These are phyloP conservation scores for Plodia interpunctella DNA, from an alignment of 1,140 invertebrate species.

Conservation along the genomic window DNA sequence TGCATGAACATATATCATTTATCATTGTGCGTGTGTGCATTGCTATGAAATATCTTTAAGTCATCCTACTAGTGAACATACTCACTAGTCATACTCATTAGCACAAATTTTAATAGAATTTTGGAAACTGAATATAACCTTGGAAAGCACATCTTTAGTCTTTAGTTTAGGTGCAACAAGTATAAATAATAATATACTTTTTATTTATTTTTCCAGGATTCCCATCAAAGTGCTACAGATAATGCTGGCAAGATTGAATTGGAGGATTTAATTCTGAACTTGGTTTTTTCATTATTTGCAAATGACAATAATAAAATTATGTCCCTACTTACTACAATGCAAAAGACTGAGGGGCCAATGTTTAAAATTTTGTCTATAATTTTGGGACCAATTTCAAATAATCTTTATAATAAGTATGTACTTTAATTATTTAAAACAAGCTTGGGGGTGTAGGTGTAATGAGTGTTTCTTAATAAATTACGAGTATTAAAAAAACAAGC, in stretches of 20 bases:
- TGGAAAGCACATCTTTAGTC: too few relatives aligned
- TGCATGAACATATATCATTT: too few relatives aligned
- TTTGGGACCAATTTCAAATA: constrained; percentile 25
- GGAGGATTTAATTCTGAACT: constrained; percentile 19
- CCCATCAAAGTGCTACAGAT: not conserved
- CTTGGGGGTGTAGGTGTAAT: too few relatives aligned
- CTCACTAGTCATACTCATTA: too few relatives aligned
- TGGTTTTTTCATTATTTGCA: constrained; percentile 38
- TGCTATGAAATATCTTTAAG: too few relatives aligned
- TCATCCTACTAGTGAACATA: too few relatives aligned
- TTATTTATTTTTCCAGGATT: constrained; percentile 26
- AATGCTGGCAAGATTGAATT: not conserved
- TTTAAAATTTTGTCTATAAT: constrained; percentile 32
- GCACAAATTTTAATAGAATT: too few relatives aligned
- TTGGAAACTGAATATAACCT: too few relatives aligned
- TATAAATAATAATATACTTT: not conserved
- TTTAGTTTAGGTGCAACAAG: too few relatives aligned
- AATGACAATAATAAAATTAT: constrained; percentile 29
- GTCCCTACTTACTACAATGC: constrained; percentile 24
- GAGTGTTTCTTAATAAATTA: too few relatives aligned
- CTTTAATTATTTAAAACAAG: not conserved
- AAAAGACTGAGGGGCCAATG: constrained; percentile 25
- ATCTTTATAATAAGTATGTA: constrained; percentile 27
- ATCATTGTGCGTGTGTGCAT: too few relatives aligned
- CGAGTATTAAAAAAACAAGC: too few relatives aligned